Conservation (phyloP, 2,888 invertebrate species). For the Nephrotoma appendiculata region DNA sequence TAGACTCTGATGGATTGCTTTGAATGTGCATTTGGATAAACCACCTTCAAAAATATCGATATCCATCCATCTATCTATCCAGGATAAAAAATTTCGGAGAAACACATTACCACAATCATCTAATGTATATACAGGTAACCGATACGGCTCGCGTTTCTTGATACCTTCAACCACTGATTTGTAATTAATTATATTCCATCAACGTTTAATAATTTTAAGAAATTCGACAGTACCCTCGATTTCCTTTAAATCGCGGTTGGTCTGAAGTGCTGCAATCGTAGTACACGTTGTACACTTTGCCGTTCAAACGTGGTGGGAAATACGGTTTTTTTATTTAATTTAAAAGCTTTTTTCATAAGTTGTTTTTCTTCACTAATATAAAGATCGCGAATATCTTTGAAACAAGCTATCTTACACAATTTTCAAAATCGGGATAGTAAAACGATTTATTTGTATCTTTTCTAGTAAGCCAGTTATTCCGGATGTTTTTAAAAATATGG, state of each 20-base stretch:
- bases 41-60: not conserved
- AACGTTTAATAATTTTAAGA: not conserved
- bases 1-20: not conserved
- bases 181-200: not conserved
- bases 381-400: not conserved
- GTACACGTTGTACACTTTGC: not conserved
- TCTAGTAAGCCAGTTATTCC: not conserved
- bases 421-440: constrained; percentile 2
- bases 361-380: not conserved
- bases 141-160: not conserved
- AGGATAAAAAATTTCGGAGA: not conserved
- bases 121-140: not conserved
- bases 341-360: not conserved
- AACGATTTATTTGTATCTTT: not conserved
- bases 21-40: not conserved
- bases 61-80: not conserved
- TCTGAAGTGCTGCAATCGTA: not conserved
- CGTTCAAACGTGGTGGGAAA: not conserved
- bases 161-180: not conserved
- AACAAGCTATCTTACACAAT: not conserved
- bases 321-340: not conserved
- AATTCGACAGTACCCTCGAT: not conserved
- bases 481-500: constrained; percentile 1
- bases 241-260: not conserved
- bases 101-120: not conserved